Evolutionary conservation across 2,113 vertebrate species (phyloP).

Genomic region (Aptenodytes patagonicus): DNA sequence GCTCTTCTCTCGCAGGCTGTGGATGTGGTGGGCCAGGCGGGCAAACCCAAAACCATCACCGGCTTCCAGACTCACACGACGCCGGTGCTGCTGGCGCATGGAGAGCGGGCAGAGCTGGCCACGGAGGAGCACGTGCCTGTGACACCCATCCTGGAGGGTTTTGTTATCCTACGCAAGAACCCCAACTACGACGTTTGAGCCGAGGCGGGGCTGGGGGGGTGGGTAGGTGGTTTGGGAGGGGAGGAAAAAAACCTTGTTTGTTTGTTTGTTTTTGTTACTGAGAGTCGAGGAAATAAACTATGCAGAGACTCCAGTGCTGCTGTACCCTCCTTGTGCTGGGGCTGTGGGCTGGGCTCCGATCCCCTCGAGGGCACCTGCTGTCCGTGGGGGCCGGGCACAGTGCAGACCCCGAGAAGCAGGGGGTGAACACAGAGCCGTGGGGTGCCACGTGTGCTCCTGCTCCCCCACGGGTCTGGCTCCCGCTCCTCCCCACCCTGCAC

Average conservation of each 20-base stretch:
- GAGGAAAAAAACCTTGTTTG: not conserved
- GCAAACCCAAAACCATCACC: constrained; percentile 98
- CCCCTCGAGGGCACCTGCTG: too few species aligned
- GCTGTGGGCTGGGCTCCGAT: not conserved
- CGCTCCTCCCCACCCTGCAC: too few species aligned
- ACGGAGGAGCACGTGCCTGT: constrained; percentile 95
- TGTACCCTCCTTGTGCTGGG: not conserved
- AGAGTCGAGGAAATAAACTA: constrained; percentile 52
- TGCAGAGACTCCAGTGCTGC: not conserved
- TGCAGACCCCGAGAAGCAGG: not conserved
- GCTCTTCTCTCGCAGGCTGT: constrained; percentile 80
- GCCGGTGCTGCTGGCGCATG: constrained; percentile 92
- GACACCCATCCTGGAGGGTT: constrained; percentile 95
- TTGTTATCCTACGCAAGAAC: constrained; percentile 97
- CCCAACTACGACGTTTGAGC: constrained; percentile 89
- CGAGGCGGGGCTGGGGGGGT: not conserved
- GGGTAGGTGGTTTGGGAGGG: not conserved
- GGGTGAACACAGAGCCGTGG: rapidly evolving
- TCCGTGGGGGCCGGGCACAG: rapidly evolving
- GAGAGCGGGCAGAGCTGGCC: constrained; percentile 94
- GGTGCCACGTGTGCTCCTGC: not conserved
- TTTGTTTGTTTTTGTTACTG: constrained; percentile 62
- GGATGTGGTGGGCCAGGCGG: constrained; percentile 96
- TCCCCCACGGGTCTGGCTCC: not conserved
- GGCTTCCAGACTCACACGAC: constrained; percentile 99